Evolutionary conservation across 2,888 invertebrate species (phyloP), one percentile per base, ranked within the genome.

Genomic region (Acleris literana): DNA sequence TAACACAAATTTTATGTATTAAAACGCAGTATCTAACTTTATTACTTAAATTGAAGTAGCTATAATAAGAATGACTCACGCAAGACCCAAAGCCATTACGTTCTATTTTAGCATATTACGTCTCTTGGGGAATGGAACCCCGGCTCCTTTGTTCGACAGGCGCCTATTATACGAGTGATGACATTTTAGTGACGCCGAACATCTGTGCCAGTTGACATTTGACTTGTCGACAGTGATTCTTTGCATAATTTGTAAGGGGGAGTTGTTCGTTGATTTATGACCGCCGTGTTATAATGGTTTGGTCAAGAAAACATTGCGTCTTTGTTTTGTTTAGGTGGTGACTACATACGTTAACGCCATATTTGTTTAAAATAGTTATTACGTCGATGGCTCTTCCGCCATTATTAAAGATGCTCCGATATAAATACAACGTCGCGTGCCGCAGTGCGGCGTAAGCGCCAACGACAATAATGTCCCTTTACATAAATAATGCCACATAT

Each of bases 191-290:
- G 57, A 57, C 57, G 25, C 44, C 44, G 2, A 17, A 56, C 57
- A 57, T 57, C 57, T 57, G 57, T 57, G 20, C 22, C n/a, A 43
- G 46, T 46, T 57, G 46, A 57, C 46, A 57, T 57, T 57, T 57
- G 44, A 57, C 57, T 43, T 20, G 17, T 11, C 44, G 9, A 44
- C 25, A 17, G 11, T 25, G 22, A 52, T 52, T 25, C 16, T 16
- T 17, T 17, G 49, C 49, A 20, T 49, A 49, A 49, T 49, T 49
- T 49, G 49, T 20, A 17, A 49, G 13, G 20, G 49, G 18, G 46
- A 46, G 5, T 46, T 46, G 17, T 46, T 17, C 13, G n/a, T 46
- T 46, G 46, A 46, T 46, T 46, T n/a, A 46, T 46, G 17, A n/a
- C 17, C 0, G 16, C 16, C n/a, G 17, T 44, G 46, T 46, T n/a